A percentile compares a stretch with the other conserved stretches of the same genome.
phyloP scores from a whole-genome alignment of 2,888 invertebrate genomes.

The Noctua comes region DNA sequence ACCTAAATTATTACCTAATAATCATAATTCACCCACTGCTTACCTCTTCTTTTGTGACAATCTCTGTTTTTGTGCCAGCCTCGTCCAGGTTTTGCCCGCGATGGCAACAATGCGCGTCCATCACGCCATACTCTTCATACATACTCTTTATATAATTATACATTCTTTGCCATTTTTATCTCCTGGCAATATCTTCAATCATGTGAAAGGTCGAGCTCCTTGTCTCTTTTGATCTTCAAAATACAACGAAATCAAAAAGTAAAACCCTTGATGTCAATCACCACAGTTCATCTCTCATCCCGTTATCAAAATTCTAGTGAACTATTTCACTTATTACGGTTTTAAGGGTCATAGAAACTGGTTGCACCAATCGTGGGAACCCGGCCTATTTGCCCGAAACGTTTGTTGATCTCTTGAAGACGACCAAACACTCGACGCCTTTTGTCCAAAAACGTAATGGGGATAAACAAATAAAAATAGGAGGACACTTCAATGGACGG shows the following conservation, averaged over 20 bases:
- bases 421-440: constrained; percentile 88
- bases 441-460: constrained; percentile 90
- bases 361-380: constrained; percentile 82
- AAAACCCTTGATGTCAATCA: constrained; percentile 43
- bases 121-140: too few species aligned
- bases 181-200: not conserved
- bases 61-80: too few species aligned
- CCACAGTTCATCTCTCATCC: constrained; percentile 33
- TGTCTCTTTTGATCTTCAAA: not conserved
- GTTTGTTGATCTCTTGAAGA: constrained; percentile 82
- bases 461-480: constrained; percentile 86
- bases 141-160: too few species aligned
- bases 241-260: not conserved
- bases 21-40: too few species aligned
- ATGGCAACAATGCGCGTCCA: too few species aligned
- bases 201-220: not conserved
- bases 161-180: too few species aligned
- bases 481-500: constrained; percentile 78
- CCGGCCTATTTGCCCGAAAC: constrained; percentile 82
- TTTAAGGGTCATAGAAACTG: constrained; percentile 64
- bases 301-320: constrained; percentile 66
- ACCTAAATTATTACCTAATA: too few species aligned
- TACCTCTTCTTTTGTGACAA: too few species aligned
- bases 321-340: constrained; percentile 67
- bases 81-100: too few species aligned